phyloP scores from a whole-genome alignment of 2,797 vertebrate species.

The Tolypeutes matacus region DNA sequence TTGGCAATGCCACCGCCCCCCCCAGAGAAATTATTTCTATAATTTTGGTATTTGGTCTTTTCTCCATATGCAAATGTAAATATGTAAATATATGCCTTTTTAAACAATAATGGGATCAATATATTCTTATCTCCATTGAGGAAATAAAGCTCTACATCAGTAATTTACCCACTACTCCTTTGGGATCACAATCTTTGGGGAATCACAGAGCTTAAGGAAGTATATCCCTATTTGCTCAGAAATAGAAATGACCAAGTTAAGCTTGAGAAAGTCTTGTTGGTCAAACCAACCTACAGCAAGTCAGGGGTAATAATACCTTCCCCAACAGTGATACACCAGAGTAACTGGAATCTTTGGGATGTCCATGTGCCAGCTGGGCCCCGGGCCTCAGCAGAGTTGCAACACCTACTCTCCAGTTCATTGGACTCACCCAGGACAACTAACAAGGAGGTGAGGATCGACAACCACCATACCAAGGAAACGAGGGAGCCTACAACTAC shows the following conservation, averaged over 20 bases:
- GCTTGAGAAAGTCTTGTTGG: not conserved
- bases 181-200: not conserved
- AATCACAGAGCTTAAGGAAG: not conserved
- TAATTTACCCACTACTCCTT: not conserved
- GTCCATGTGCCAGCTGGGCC: too few relatives aligned
- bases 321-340: not conserved
- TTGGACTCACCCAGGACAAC: too few relatives aligned
- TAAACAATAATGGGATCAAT: slow-evolving; percentile 18
- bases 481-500: too few relatives aligned
- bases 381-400: too few relatives aligned
- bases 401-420: too few relatives aligned
- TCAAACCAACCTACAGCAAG: not conserved
- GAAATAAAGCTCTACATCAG: not conserved
- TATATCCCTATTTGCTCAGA: not conserved
- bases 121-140: not conserved
- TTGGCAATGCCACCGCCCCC: not conserved
- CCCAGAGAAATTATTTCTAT: not conserved
- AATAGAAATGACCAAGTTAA: not conserved
- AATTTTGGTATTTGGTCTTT: slow-evolving; percentile 3
- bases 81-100: not conserved
- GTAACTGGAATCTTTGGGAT: too few relatives aligned
- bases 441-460: too few relatives aligned
- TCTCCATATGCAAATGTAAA: not conserved
- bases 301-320: not conserved
- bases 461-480: too few relatives aligned